Evolutionary conservation across 1,140 invertebrate species (phyloP), one percentile per base, ranked within the genome.

Genomic region (Hylaeus anthracinus): DNA sequence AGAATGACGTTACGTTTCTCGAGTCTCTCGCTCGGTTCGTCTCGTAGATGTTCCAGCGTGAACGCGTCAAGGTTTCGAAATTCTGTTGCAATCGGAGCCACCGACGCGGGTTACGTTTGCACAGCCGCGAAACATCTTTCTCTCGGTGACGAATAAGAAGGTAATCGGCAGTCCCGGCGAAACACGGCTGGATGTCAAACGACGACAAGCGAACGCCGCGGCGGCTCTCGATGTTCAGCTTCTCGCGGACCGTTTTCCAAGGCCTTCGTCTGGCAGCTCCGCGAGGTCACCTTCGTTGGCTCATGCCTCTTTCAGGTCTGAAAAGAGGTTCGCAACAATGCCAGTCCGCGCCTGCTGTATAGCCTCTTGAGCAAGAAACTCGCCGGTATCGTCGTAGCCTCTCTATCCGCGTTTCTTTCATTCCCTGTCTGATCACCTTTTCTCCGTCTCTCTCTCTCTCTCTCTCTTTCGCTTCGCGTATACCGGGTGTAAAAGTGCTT

Each of bases 241-340:
- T 82, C 78, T 75, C 83, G 72, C 63, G 73, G 75, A 73, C 82
- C 84, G 88, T 79, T 87, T 74, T 77, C 75, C 86, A 88, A 88
- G 87, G 87, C 43, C 83, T 26, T 55, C 58, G 67, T 53, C 74
- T 73, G 69, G 72, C 83, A 70, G 70, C 79, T 83, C 75, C 86
- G 71, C 86, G 89, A 87, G 87, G 88, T 90, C 89, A 90, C 78
- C 82, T 82, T 76, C 85, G 83, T 85, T 86, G 88, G 81, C 82
- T 81, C 84, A 81, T 84, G 83, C 77, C 82, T 88, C 88, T 88
- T 90, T 90, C 74, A 90, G 82, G 51, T 55, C 75, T 90, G 84
- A 91, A 90, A 86, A 80, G 84, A 89, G 88, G 83, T 58, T 67
- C 81, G 81, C 88, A 88, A 92, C 90, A 91, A 92, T 91, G 82